Evolutionary conservation across 2,113 vertebrate genomes (phyloP).

Genomic region (Hipposideros armiger): DNA sequence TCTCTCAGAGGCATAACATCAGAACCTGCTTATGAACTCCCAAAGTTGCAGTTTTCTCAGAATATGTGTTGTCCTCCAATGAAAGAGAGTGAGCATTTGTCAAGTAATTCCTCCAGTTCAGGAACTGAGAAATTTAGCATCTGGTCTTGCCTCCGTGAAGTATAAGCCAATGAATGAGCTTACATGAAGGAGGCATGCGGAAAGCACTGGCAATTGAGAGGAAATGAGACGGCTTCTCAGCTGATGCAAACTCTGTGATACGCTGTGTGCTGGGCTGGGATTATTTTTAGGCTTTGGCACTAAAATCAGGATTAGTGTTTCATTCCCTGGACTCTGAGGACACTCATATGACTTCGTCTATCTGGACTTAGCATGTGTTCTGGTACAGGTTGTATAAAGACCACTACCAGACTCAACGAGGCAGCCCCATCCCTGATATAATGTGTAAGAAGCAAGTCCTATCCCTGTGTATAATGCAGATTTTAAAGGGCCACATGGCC

Average conservation of each 20-base stretch:
- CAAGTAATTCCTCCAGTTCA: background rate
- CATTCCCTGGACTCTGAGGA: slow-evolving; percentile 32
- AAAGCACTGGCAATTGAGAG: background rate
- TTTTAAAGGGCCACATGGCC: background rate
- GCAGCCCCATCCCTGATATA: background rate
- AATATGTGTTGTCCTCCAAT: background rate
- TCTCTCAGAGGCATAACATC: background rate
- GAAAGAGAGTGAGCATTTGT: background rate
- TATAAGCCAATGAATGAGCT: background rate
- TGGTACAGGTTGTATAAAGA: background rate
- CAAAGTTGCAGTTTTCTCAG: background rate
- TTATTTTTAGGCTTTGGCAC: slow-evolving; percentile 63
- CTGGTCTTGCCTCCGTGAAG: background rate
- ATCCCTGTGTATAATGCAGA: background rate
- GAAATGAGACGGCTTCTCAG: background rate
- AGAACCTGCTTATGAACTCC: slow-evolving; percentile 31
- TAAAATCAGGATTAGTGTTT: slow-evolving; percentile 55
- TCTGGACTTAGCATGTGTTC: background rate
- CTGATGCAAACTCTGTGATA: background rate
- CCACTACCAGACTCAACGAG: background rate
- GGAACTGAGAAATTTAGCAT: background rate
- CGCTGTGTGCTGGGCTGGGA: background rate
- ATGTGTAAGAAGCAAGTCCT: background rate
- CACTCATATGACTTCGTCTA: background rate
- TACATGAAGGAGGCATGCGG: background rate